Base-by-base conservation (phyloP, 2,888 invertebrate genomes). In the Ochlodes sylvanus region DNA sequence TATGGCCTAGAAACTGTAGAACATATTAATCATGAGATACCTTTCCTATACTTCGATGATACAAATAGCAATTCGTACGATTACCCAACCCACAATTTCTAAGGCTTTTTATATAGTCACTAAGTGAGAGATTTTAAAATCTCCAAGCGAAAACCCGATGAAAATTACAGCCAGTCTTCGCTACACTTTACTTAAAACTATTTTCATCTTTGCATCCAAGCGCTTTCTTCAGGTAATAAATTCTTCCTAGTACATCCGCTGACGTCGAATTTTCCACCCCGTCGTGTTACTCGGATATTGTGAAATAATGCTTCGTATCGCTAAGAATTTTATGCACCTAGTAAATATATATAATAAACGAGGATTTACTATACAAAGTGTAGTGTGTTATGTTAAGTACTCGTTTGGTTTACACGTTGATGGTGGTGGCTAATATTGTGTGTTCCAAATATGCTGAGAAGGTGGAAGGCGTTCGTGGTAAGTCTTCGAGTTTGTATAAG, bases 211-310 rank as follows among this genome's bases (percentile, higher is more conserved):
- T 54, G 60, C 58, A 58, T 66, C 67, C 44, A 32, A 50, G 50
- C 50, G 44, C 9, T 54, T 55, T 42, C 67, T 61, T 44, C 55
- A 67, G 67, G 55, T 55, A 61, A 67, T 67, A 67, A 67, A 67
- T 67, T 67, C 60, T 55, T 27, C 41, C 47, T 14, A 50, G 47
- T 47, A 61, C 47, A 61, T 27, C 61, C 32, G 42, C 44, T 44
- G 66, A 67, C 66, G 61, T 60, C 44, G 54, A 67, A 67, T 67
- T 61, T 67, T 67, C 61, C 61, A 55, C 66, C 44, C 61, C 61
- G 61, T 17, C 47, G 56, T 60, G 27, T 55, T 44, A 62, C 56
- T n/a, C 15, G 61, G 61, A 60, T 61, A 67, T 62, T 62, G 61
- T 47, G 19, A 56, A 68, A 68, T 68, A 68, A 50, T 50, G 47